Evolutionary conservation across 2,797 vertebrate species (phyloP).

Genomic region (Sebastes trivittatus): DNA sequence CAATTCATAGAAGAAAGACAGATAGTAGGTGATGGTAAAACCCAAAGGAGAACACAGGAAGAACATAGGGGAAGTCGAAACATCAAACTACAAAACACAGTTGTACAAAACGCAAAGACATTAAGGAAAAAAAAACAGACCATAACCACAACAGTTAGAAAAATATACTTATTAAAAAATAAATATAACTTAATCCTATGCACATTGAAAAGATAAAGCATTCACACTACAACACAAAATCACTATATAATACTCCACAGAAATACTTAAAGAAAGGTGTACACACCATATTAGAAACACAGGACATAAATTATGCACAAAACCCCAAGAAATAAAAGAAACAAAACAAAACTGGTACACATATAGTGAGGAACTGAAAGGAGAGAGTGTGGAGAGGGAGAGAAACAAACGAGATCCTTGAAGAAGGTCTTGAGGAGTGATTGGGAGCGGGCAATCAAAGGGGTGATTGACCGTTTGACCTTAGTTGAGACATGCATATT

Average conservation of each 20-base stretch:
- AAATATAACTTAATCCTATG: slow-evolving; percentile 11
- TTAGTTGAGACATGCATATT: slow-evolving; percentile 68
- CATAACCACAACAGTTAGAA: slow-evolving; percentile 20
- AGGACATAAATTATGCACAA: slow-evolving; percentile 17
- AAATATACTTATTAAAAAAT: slow-evolving; percentile 27
- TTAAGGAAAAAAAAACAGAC: not conserved
- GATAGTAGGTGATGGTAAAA: slow-evolving; percentile 25
- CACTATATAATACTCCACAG: slow-evolving; percentile 29
- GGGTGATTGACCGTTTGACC: slow-evolving; percentile 66
- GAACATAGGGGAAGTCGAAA: slow-evolving; percentile 58
- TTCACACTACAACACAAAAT: slow-evolving; percentile 14
- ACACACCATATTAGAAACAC: slow-evolving; percentile 38
- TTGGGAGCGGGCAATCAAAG: slow-evolving; percentile 56
- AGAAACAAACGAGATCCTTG: slow-evolving; percentile 44
- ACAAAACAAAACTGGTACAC: slow-evolving; percentile 7
- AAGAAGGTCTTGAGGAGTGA: slow-evolving; percentile 45
- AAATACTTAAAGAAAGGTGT: slow-evolving; percentile 43
- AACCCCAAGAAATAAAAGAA: not conserved
- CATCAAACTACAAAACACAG: slow-evolving; percentile 40
- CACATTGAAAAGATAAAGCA: slow-evolving; percentile 23
- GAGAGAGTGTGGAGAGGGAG: slow-evolving; percentile 1
- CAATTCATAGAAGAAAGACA: slow-evolving; percentile 21
- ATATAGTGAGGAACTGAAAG: slow-evolving; percentile 4
- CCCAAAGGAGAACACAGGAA: slow-evolving; percentile 55
- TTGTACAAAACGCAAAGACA: slow-evolving; percentile 38